Evolutionary conservation across 2,888 invertebrate species (phyloP).

Genomic region (Diaperis boleti): DNA sequence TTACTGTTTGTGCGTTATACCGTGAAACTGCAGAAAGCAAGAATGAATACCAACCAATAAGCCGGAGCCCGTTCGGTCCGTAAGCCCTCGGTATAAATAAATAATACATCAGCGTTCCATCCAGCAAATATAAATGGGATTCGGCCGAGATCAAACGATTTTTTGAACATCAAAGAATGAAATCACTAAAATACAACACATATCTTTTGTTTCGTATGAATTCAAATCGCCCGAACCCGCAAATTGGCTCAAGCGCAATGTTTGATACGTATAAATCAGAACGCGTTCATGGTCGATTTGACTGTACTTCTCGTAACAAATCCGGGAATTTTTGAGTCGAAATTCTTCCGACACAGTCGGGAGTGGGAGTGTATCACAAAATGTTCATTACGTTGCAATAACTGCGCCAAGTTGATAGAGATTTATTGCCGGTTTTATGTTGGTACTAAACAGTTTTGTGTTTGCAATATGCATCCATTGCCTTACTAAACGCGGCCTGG

Average conservation of each 20-base stretch:
- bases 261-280: constrained; percentile 62
- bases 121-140: constrained; percentile 38
- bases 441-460: constrained; percentile 23
- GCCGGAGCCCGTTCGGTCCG: neutral
- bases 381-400: constrained; percentile 4
- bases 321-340: constrained; percentile 1
- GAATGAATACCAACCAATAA: constrained; percentile 26
- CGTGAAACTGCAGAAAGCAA: constrained; percentile 6
- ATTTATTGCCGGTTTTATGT: constrained; percentile 27
- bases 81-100: constrained; percentile 37
- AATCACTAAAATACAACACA: constrained; percentile 49
- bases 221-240: constrained; percentile 61
- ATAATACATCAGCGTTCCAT: constrained; percentile 38
- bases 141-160: constrained; percentile 40
- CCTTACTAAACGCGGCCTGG: constrained; percentile 6
- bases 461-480: constrained; percentile 28
- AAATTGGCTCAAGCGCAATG: constrained; percentile 59
- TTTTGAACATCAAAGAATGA: constrained; percentile 52
- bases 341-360: no score
- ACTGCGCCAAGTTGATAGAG: constrained; percentile 6
- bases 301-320: constrained; percentile 15
- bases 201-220: constrained; percentile 52
- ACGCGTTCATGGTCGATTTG: constrained; percentile 35
- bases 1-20: constrained; percentile 3
- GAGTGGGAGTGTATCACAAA: neutral